phyloP scores from a whole-genome alignment of 2,797 vertebrate species.

The Lophotriccus pileatus region DNA sequence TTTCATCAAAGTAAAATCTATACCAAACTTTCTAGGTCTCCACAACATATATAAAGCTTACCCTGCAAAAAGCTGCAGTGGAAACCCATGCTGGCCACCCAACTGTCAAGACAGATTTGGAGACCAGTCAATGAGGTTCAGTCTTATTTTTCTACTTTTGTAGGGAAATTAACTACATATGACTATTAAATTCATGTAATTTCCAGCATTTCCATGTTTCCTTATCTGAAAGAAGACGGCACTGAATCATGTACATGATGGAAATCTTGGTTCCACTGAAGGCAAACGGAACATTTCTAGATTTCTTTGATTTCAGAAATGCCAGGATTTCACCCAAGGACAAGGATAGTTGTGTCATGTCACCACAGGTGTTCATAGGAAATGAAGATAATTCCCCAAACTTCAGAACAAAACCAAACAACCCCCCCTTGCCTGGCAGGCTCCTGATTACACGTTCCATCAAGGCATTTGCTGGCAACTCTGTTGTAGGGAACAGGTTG shows the following conservation, averaged over 20 bases:
- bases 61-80: not conserved
- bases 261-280: not conserved
- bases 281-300: not conserved
- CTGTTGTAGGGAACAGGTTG: not conserved
- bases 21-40: not conserved
- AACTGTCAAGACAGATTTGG: not conserved
- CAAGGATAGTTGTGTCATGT: not conserved
- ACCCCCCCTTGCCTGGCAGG: not conserved
- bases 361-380: not conserved
- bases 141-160: not conserved
- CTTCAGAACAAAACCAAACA: not conserved
- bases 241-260: not conserved
- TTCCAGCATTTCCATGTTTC: not conserved
- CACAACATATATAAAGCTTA: not conserved
- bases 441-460: not conserved
- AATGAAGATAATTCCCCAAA: not conserved
- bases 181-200: not conserved
- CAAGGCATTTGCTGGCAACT: not conserved
- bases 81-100: not conserved
- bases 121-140: not conserved
- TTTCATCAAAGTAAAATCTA: not conserved
- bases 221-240: not conserved
- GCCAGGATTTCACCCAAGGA: not conserved
- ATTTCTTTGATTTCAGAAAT: not conserved
- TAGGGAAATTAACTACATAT: not conserved